Evolutionary conservation across 2,888 invertebrate genomes (phyloP), one percentile per base, ranked within the genome.

Genomic region (Drosophila seclusa): DNA sequence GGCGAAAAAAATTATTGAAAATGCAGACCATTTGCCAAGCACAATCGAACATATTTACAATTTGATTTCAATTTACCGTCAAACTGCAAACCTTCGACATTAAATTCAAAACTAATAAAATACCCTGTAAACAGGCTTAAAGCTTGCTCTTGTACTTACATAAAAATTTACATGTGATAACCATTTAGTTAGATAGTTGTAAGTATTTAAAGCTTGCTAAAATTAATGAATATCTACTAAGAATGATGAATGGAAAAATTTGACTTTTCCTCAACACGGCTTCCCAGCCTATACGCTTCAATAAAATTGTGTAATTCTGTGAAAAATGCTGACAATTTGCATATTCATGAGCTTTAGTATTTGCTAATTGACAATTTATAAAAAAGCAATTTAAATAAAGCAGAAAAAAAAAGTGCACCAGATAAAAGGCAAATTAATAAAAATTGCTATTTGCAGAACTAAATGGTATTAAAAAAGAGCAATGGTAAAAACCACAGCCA

Each of bases 271-370:
- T 36, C 18, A 29, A 24, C 13, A 18, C 6, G n/a, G 13, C 3
- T 6, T 40, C 3, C 8, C 3, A 64, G 32, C 58, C 27, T 31
- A 81, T 67, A 73, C 69, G 53, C 77, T 27, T 34, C 4, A 32
- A 18, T 4, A 31, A 8, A 16, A 36, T 38, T 31, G 31, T 10
- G 58, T 66, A 73, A 58, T 18, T 50, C 48, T 36, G 50, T 54
- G 57, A 67, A 77, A 65, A 76, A 78, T 64, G 49, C 31, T 24
- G 45, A 62, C 64, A 69, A 89, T 86, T 87, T 86, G 79, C 82
- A 86, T 86, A 89, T 86, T 89, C 89, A 86, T 87, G 84, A 84
- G 87, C 84, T 76, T 76, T 80, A 79, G 81, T 83, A 86, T 89
- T 84, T 89, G 84, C 87, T 87, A 89, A 86, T 86, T 88, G 86